Conservation (phyloP, 92 coral and sea anemone genomes). For the Phenganax marumi region DNA sequence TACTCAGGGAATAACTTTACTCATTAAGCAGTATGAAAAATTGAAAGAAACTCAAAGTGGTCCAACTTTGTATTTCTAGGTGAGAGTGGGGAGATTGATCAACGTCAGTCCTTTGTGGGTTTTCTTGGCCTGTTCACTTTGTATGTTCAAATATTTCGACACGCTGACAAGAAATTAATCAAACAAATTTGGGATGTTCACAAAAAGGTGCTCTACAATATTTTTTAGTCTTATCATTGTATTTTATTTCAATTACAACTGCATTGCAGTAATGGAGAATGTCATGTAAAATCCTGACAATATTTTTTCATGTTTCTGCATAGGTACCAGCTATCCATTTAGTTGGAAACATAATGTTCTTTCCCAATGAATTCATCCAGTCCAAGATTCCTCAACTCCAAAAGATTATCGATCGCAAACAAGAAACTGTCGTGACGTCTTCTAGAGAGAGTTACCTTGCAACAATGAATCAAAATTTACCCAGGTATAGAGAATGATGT, state of each 20-base stretch:
- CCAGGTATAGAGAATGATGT: conserved; percentile 53
- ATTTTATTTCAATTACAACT: neutral
- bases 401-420: conserved; percentile 88
- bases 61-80: conserved; percentile 45
- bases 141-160: conserved; percentile 82
- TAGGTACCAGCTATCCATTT: conserved; percentile 88
- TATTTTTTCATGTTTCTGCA: neutral
- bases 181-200: conserved; percentile 90
- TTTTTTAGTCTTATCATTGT: neutral
- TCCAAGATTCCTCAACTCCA: conserved; percentile 76
- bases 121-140: conserved; percentile 82
- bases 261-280: neutral
- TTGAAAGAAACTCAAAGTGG: too few species aligned
- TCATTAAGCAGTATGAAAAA: neutral
- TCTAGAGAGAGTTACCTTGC: conserved; percentile 75
- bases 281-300: neutral
- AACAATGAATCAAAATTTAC: conserved; percentile 73
- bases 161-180: conserved; percentile 82
- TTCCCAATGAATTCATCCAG: conserved; percentile 85
- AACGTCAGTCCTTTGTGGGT: conserved; percentile 76
- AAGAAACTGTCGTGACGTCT: conserved; percentile 69
- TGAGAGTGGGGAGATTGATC: conserved; percentile 86
- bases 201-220: conserved; percentile 64
- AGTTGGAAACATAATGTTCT: conserved; percentile 95
- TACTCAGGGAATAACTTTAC: neutral